These are phyloP conservation scores for Lathamus discolor DNA, from an alignment of 2,113 vertebrate species.

Conservation along the genomic window DNA sequence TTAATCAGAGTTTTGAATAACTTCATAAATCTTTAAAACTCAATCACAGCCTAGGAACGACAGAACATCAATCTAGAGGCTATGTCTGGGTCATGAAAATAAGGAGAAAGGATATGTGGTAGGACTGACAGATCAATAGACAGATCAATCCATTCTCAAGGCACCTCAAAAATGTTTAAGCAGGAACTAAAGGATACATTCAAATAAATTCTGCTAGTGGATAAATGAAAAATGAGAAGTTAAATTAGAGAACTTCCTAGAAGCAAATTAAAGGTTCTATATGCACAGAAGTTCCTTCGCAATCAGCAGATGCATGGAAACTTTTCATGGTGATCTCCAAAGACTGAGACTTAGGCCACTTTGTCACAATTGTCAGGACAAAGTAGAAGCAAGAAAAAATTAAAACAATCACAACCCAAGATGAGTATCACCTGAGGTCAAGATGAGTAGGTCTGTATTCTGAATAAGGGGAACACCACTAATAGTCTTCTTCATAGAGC, in stretches of 20 bases:
- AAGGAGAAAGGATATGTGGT: not conserved
- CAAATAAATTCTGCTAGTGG: not conserved
- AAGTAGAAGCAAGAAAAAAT: not conserved
- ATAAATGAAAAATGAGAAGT: not conserved
- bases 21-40: not conserved
- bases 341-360: not conserved
- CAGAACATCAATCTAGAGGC: not conserved
- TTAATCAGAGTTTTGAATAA: not conserved
- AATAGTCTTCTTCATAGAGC: not conserved
- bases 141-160: not conserved
- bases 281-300: not conserved
- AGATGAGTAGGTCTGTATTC: not conserved
- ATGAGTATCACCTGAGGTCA: not conserved
- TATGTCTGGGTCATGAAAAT: not conserved
- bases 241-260: not conserved
- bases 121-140: not conserved
- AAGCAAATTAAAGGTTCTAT: not conserved
- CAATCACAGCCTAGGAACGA: not conserved
- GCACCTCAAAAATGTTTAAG: not conserved
- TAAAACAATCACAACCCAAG: not conserved
- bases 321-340: not conserved
- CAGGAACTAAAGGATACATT: not conserved
- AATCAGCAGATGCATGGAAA: not conserved
- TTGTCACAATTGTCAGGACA: not conserved
- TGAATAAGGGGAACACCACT: not conserved